Evolutionary conservation across 2,888 invertebrate genomes (phyloP), one percentile per base, ranked within the genome.

Genomic region (Busseola fusca): DNA sequence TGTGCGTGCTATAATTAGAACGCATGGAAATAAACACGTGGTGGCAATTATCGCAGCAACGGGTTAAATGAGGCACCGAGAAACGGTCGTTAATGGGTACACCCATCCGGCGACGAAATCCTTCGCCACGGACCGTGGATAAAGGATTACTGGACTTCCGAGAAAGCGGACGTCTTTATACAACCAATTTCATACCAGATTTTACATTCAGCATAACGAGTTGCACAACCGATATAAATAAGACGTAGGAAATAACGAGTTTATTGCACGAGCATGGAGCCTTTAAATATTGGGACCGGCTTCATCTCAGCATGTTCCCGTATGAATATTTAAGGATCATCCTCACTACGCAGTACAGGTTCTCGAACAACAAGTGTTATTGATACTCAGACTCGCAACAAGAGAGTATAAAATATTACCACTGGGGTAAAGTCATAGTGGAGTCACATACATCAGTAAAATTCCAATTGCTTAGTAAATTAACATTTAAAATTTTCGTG

Each of bases 21-120:
- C 87, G 92, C 91, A 91, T 92, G 87, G 92, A 94, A 95, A 95
- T 95, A 95, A 94, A 94, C 95, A 95, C 95, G 94, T 95, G 95
- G 94, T 92, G 93, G 95, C 95, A 95, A 95, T 95, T 95, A 95
- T 94, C 95, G 93, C 92, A 88, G 93, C 92, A 93, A 92, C 93
- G 94, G 92, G 94, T 94, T 95, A 95, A 95, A 95, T 95, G 95
- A 95, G 94, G 92, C 95, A 93, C 92, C 91, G 90, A 92, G 93
- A 89, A 91, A 91, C 92, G 90, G 91, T 92, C 94, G 94, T 93
- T 95, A 95, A 95, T 94, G 94, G 92, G 91, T 90, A 90, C 93
- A 91, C 89, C 91, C 89, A 94, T 95, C 95, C 95, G 95, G 94
- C 91, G 91, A 89, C 90, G 88, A 88, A 91, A 91, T 89, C 88